Conservation (phyloP, 2,113 vertebrate genomes). For the Fregetta grallaria region DNA sequence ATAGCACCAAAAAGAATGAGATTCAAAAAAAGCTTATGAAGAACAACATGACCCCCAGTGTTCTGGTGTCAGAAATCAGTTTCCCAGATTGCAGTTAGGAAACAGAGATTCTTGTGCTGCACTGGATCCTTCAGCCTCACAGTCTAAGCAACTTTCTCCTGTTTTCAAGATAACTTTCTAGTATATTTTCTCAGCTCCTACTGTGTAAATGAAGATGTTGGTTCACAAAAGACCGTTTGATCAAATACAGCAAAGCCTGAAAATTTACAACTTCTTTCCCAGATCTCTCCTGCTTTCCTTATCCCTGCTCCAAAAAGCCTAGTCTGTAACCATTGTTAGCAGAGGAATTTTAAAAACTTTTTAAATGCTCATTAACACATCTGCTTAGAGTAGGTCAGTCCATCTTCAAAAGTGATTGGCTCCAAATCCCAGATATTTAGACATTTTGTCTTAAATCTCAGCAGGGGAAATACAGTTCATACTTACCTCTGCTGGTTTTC, state of each 20-base stretch:
- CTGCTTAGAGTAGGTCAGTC: not conserved
- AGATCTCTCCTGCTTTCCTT: not conserved
- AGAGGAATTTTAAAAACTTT: not conserved
- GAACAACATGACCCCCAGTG: not conserved
- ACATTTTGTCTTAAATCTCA: not conserved
- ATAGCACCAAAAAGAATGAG: not conserved
- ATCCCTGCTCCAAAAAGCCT: not conserved
- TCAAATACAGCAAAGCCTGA: not conserved
- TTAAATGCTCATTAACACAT: not conserved
- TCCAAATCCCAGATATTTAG: not conserved
- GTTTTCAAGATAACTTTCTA: not conserved
- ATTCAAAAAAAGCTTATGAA: not conserved
- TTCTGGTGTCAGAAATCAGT: not conserved
- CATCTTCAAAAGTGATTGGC: not conserved
- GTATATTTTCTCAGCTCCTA: not conserved
- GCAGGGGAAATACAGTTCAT: not conserved
- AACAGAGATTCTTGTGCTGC: not conserved
- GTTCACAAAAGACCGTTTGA: not conserved
- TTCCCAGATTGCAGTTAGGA: not conserved
- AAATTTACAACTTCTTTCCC: not conserved
- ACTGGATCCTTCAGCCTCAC: not conserved
- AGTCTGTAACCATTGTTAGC: not conserved
- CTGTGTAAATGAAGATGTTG: not conserved
- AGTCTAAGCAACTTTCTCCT: not conserved
- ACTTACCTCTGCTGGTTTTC: not conserved